A percentile compares a stretch with the other conserved stretches of the same genome.
Evolutionary conservation across 1,140 invertebrate genomes (phyloP).

Genomic region (Eupeodes corollae): DNA sequence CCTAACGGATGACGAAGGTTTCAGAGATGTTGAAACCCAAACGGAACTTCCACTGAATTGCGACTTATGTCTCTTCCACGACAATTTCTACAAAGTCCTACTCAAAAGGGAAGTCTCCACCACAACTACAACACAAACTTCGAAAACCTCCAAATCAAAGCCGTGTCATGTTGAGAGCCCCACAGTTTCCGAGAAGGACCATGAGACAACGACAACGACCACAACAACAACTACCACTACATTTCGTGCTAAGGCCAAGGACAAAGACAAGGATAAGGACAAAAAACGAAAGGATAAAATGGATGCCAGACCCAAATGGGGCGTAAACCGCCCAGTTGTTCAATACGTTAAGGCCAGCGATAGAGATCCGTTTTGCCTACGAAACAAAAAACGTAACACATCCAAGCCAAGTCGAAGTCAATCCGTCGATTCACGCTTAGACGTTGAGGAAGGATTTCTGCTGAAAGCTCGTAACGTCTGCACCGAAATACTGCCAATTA

Average conservation of each 20-base stretch:
- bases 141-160: constrained; percentile 20
- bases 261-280: constrained; percentile 21
- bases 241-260: constrained; percentile 30
- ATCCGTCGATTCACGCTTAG: constrained; percentile 27
- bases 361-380: constrained; percentile 50
- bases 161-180: constrained; percentile 14
- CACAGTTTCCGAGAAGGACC: constrained; percentile 17
- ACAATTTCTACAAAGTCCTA: constrained; percentile 34
- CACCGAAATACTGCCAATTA: constrained; percentile 34
- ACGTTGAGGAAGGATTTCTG: constrained; percentile 27
- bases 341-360: constrained; percentile 59
- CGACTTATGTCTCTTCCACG: constrained; percentile 30
- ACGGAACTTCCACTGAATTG: constrained; percentile 31
- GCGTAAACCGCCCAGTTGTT: constrained; percentile 49
- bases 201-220: constrained; percentile 33
- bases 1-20: neutral
- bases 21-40: constrained; percentile 29
- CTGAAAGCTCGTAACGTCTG: constrained; percentile 34
- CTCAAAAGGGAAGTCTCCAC: constrained; percentile 32
- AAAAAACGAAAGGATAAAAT: constrained; percentile 21
- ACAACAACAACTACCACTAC: constrained; percentile 35
- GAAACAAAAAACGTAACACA: constrained; percentile 30
- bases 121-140: constrained; percentile 30
- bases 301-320: constrained; percentile 49
- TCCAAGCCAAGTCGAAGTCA: constrained; percentile 24